Conservation (phyloP, 2,797 vertebrate species). For the Eulemur albifrons region DNA sequence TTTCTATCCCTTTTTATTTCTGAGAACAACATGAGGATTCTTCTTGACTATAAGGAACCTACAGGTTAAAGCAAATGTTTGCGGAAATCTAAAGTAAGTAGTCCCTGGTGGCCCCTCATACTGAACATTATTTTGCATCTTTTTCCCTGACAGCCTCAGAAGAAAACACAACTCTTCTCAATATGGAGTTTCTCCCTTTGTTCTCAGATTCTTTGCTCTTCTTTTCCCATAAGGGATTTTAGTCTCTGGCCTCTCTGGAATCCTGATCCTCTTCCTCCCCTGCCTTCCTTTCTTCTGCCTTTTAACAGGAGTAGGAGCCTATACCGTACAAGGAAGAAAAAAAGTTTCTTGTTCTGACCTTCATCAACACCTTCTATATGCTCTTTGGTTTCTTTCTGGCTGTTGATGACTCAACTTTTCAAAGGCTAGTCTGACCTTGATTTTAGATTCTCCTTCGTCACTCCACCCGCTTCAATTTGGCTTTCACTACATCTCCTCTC, state of each 20-base stretch:
- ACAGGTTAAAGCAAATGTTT: neutral
- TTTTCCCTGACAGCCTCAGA: neutral
- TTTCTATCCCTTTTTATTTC: neutral
- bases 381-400: neutral
- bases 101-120: no score
- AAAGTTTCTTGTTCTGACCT: neutral
- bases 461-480: neutral
- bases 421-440: constrained; percentile 11
- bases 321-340: neutral
- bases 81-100: neutral
- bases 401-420: neutral
- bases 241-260: neutral
- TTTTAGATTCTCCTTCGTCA: constrained; percentile 17
- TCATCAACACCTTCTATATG: neutral
- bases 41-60: neutral
- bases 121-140: neutral
- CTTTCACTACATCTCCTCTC: neutral
- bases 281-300: neutral
- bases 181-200: neutral
- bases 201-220: neutral
- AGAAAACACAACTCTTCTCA: neutral
- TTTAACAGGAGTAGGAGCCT: neutral
- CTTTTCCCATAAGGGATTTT: neutral
- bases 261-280: neutral
- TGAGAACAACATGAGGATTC: neutral